Base-by-base conservation (phyloP, 2,797 vertebrate species). In the Xiphophorus birchmanni region DNA sequence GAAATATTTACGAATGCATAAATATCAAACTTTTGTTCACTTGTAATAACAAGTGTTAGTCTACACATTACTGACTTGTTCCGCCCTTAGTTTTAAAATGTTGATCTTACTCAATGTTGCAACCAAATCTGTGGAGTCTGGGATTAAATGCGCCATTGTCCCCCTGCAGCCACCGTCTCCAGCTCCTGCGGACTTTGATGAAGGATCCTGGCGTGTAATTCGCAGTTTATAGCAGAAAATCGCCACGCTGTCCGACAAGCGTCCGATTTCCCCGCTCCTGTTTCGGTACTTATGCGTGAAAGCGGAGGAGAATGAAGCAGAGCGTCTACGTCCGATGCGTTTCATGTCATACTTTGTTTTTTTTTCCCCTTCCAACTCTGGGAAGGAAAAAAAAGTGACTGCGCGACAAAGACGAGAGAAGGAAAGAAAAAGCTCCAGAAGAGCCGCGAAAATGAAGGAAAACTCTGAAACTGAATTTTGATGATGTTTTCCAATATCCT, bases 231-330 rank as follows among this genome's bases (percentile, higher is more conserved):
- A 84, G 91, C 91, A 92, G 86, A 93, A 94, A 90, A 94, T 93
- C 77, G 90, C 80, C 47, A 37, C 1, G 77, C 77, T 94, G 93
- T 93, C 79, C 76, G 65, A 94, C 94, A 94, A 76, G 77, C 48
- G 69, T 85, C 86, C 87, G 87, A 94, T 94, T 94, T 94, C 8
- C 80, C 77, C 82, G 86, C 90, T 72, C 80, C 86, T 93, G 90
- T 92, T 86, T 88, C 91, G 91, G 88, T 84, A 87, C 81, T 93
- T 90, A 92, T 47, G 90, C 80, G 89, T 92, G 90, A 93, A 92
- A 91, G 50, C 40, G 72, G 74, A 86, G 88, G 90, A 88, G 80
- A 93, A 91, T 82, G 78, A 65, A 77, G 79, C 72, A 26, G 40
- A 37, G 63, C 7, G 7, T 32, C 6, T 35, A 37, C 40, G 5